These are phyloP conservation scores for Heterohyrax brucei DNA, from an alignment of 2,797 vertebrate genomes.

Conservation along the genomic window DNA sequence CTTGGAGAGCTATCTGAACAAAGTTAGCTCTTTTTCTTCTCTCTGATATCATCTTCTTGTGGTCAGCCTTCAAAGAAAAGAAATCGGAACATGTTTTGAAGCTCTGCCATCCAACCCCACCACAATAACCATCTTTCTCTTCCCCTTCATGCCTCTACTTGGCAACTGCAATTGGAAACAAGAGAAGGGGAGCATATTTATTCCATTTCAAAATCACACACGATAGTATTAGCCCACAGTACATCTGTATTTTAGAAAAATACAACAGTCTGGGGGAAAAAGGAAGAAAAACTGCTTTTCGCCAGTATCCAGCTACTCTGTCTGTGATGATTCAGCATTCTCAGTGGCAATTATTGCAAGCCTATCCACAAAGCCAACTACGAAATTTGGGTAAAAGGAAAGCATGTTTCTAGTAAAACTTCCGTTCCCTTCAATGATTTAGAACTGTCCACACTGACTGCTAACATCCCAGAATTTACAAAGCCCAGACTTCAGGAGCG, in stretches of 20 bases:
- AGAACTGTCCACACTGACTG: slow-evolving; percentile 39
- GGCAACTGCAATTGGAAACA: neutral
- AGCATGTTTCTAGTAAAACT: neutral
- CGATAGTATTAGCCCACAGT: neutral
- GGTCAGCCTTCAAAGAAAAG: neutral
- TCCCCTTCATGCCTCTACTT: neutral
- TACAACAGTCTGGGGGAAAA: neutral
- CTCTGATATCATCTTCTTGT: neutral
- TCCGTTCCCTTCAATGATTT: slow-evolving; percentile 26
- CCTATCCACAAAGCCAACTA: slow-evolving; percentile 8
- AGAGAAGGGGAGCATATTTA: neutral
- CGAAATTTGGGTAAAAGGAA: slow-evolving; percentile 43
- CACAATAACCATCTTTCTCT: too few species aligned
- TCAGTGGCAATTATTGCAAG: neutral
- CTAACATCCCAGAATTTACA: slow-evolving; percentile 71
- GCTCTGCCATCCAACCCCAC: accelerated
- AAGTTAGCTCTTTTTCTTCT: neutral
- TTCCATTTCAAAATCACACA: neutral
- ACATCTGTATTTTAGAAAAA: neutral
- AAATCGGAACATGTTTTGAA: neutral
- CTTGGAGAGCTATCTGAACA: neutral
- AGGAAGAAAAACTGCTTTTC: neutral
- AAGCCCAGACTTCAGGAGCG: slow-evolving; percentile 8
- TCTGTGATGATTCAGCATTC: neutral
- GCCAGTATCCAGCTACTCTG: neutral